Percentiles rank a stretch among this genome's conserved stretches.
Evolutionary conservation across 2,797 vertebrate species (phyloP).

Genomic region (Orestias chungarensis): DNA sequence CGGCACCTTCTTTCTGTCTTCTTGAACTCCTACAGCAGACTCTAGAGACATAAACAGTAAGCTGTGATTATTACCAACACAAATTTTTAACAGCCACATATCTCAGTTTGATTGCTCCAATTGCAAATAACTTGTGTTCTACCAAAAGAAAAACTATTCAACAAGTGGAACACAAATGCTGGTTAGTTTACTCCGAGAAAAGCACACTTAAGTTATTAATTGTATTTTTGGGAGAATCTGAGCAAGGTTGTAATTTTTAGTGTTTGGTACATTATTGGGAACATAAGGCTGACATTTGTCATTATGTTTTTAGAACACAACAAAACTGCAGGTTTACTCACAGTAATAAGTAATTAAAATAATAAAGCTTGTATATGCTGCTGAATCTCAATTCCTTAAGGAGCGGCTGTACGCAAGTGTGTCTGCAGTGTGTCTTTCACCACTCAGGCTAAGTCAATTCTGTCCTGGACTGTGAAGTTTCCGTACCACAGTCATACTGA

Average conservation of each 20-base stretch:
- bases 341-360: too few relatives aligned
- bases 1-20: constrained; percentile 77
- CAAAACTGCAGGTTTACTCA: too few relatives aligned
- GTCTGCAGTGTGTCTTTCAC: too few relatives aligned
- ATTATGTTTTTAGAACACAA: too few relatives aligned
- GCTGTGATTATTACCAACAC: background rate
- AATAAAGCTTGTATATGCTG: too few relatives aligned
- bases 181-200: background rate
- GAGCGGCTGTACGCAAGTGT: too few relatives aligned
- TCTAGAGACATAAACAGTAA: constrained; percentile 43
- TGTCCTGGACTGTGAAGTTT: too few relatives aligned
- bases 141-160: background rate
- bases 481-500: too few relatives aligned
- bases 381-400: too few relatives aligned
- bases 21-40: constrained; percentile 55
- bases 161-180: constrained; percentile 2
- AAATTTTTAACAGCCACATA: background rate
- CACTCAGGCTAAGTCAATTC: too few relatives aligned
- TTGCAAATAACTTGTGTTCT: background rate
- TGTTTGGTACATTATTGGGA: background rate
- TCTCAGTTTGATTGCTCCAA: background rate
- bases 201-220: background rate
- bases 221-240: background rate
- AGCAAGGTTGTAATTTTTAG: background rate
- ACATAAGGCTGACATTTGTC: background rate